phyloP scores from a whole-genome alignment of 23 tunicate genomes.

The Botrylloides violaceus region DNA sequence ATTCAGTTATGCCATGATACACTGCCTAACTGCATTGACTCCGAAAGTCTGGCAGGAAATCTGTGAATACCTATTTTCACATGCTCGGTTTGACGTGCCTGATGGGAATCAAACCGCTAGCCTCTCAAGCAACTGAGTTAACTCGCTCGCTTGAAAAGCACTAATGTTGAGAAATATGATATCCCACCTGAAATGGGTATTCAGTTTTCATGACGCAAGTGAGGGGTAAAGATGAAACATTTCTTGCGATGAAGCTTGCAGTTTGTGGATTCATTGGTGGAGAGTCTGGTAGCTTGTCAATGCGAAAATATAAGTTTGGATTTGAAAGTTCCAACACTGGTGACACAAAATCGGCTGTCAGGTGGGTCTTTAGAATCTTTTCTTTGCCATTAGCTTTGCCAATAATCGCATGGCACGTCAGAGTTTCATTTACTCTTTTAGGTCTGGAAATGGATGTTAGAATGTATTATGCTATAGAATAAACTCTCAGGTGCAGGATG shows the following conservation, averaged over 20 bases:
- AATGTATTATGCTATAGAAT: not conserved
- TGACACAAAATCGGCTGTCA: constrained; percentile 71
- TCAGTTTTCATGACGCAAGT: constrained; percentile 60
- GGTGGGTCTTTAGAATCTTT: constrained; percentile 36
- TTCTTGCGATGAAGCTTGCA: constrained; percentile 46
- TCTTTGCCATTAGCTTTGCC: constrained; percentile 94
- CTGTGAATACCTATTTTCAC: no score
- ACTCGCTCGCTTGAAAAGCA: no score
- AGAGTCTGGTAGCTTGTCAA: constrained; percentile 72
- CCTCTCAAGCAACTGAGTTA: no score
- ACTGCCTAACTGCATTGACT: no score
- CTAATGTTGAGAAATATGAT: no score
- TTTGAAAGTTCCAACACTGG: constrained; percentile 73
- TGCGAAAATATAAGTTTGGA: constrained; percentile 41
- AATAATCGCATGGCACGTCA: constrained; percentile 83
- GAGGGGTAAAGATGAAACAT: constrained; percentile 80
- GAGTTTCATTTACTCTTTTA: constrained; percentile 59
- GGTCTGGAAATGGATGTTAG: constrained; percentile 38
- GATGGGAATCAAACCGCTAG: no score
- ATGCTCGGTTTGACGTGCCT: no score
- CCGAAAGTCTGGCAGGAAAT: no score
- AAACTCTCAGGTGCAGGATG: not conserved
- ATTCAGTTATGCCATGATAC: no score
- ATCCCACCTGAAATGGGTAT: constrained; percentile 95
- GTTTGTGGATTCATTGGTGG: constrained; percentile 57